phyloP scores from a whole-genome alignment of 30 jellyfish, hydroid and myxozoan genomes.

The Clytia hemisphaerica region DNA sequence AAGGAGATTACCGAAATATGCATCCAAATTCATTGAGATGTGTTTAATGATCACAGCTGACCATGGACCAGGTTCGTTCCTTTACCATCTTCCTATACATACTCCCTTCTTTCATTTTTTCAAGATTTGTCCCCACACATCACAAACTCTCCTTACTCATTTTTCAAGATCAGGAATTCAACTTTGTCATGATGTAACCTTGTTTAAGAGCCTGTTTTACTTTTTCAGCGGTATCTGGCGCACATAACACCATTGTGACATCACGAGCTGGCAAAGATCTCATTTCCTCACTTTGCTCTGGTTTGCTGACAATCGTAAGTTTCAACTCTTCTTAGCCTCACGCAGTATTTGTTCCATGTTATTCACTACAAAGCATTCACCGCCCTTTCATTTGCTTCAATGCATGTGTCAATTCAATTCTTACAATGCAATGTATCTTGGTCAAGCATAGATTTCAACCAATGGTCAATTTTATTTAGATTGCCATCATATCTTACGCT shows the following conservation, averaged over 20 bases:
- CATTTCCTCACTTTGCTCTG: slow-evolving; percentile 96
- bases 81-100: background rate
- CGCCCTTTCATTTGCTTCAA: no score
- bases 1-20: slow-evolving; percentile 86
- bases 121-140: no score
- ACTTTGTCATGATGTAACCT: background rate
- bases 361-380: no score
- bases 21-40: slow-evolving; percentile 90
- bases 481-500: background rate
- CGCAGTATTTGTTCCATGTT: no score
- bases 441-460: background rate
- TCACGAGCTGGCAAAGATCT: slow-evolving; percentile 99
- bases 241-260: slow-evolving; percentile 97
- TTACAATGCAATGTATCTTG: background rate
- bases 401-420: no score
- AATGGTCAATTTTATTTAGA: background rate
- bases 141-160: no score
- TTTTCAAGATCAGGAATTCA: no score
- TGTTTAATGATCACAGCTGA: slow-evolving; percentile 96
- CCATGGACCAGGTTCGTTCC: slow-evolving; percentile 96
- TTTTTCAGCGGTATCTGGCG: slow-evolving; percentile 98
- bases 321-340: background rate
- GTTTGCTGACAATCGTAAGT: slow-evolving; percentile 87
- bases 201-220: background rate
- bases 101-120: background rate